These are phyloP conservation scores for Nephrotoma appendiculata DNA, from an alignment of 2,888 invertebrate genomes.

Conservation along the genomic window DNA sequence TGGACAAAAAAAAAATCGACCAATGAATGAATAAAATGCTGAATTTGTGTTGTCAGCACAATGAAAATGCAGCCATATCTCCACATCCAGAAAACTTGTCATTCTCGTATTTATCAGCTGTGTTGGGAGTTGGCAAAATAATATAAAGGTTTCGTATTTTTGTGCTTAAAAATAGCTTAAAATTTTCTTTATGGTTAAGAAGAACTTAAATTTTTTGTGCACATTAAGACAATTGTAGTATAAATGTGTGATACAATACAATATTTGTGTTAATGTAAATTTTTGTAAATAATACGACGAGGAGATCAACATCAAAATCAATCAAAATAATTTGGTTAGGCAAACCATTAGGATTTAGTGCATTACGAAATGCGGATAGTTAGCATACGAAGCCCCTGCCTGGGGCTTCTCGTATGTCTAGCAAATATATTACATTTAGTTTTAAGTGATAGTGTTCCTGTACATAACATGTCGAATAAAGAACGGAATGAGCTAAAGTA, in stretches of 20 bases:
- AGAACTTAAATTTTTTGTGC: neutral
- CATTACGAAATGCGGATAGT: conserved; percentile 4
- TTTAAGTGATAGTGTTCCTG: conserved; percentile 21
- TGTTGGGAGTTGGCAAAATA: conserved; percentile 2
- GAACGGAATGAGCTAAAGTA: conserved; percentile 52
- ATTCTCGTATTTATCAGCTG: conserved; percentile 1
- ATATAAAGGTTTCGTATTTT: neutral
- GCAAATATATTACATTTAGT: conserved; percentile 3
- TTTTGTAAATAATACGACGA: neutral
- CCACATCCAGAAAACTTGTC: neutral
- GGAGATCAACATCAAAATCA: neutral
- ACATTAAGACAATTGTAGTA: neutral
- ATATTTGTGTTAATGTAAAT: neutral
- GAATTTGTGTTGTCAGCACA: neutral
- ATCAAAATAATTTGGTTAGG: conserved; percentile 1
- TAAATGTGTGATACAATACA: neutral
- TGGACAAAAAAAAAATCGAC: neutral
- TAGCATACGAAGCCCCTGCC: neutral
- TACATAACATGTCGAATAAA: conserved; percentile 43
- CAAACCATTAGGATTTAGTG: neutral
- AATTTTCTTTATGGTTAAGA: neutral
- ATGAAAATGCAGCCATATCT: neutral
- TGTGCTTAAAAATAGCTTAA: neutral
- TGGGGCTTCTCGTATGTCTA: conserved; percentile 3
- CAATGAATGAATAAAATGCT: neutral